Base-by-base conservation (phyloP, 2,797 vertebrate species). In the Rhinogobio ventralis region DNA sequence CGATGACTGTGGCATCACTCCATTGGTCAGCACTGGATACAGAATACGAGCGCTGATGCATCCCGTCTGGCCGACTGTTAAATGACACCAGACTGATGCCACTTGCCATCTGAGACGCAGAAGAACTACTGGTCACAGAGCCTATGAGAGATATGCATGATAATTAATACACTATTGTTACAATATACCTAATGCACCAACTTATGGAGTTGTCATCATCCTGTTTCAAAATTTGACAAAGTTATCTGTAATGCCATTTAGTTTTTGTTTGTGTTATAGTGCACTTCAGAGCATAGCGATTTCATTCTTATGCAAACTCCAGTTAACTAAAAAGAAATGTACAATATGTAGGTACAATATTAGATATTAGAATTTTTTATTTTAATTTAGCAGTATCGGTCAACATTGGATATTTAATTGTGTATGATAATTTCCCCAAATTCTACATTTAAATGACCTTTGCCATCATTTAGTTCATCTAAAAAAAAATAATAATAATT, bases 21-120 rank as follows among this genome's bases (percentile, higher is more conserved):
- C 98, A 99, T 94, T 99, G 98, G 95, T 99, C 98, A 76, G 97
- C 97, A 88, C 97, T 98, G 95, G 97, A 99, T 67, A 99, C 97
- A 0, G 97, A 99, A 94, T 97, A 99, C 53, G 97, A 99, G 86
- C 98, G 96, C 91, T 99, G 98, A 93, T 99, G 97, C 96, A 97
- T 94, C 85, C 98, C 96, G 57, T 99, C 96, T 4, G 96, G 94
- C 7, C 97, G 96, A 86, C 95, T 97, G 96, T 94, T 96, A 92
- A 98, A 98, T 83, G 97, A 97, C 91, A 97, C 97, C 91, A 97
- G 92, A 91, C 96, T 97, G 92, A 97, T 92, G 76, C 97, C 97
- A 90, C 97, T 97, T 78, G 96, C 96, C 97, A 97, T 97, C 94
- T 97, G 98, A 89, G 96, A 95, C 87, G 93, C 95, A 5, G 98